Base-by-base conservation (phyloP, 2,797 vertebrate species). In the Pempheris klunzingeri region DNA sequence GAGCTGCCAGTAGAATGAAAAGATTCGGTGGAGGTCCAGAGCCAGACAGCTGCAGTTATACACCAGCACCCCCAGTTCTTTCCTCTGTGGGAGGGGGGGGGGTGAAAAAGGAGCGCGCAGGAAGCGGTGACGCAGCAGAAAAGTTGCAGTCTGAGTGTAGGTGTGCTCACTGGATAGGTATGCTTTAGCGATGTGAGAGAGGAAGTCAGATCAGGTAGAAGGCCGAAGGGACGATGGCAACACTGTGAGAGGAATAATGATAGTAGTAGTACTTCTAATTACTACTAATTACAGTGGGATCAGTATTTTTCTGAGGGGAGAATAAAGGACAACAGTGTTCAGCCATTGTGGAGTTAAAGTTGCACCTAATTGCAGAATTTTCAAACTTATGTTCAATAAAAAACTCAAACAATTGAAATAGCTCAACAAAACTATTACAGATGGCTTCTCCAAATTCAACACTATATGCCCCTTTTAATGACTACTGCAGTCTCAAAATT, bases 11-110 rank as follows among this genome's bases (percentile, higher is more conserved):
- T 95, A 95, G 74, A 94, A 93, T 1, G 90, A 88, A 74, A 95
- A 95, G 22, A 95, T 83, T 72, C 94, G 94, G 78, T 98, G 96
- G 79, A 98, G 94, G 90, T 98, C 97, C 89, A 97, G 92, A 76
- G 96, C 97, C 79, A 98, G 93, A 80, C 97, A 98, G 93, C 97
- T 98, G 90, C 97, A 98, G 94, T 98, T 97, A 90, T 96, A 97
- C 52, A 97, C 88, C 6, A 97, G 87, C 93, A 98, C 72, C 0
- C 97, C 97, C 41, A 98, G 94, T 74, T 98, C 97, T 83, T 98
- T 98, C 92, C 97, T 97, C 97, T 98, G 95, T 90, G 88, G 78
- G 72, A 91, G 80, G 86, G 95, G 90, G 88, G 78, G 72, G 92
- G 80, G 86, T 58, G 20, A 81, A 44, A 58, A 43, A 77, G 30